phyloP scores from a whole-genome alignment of 2,113 vertebrate genomes.

The Crotalus tigris region DNA sequence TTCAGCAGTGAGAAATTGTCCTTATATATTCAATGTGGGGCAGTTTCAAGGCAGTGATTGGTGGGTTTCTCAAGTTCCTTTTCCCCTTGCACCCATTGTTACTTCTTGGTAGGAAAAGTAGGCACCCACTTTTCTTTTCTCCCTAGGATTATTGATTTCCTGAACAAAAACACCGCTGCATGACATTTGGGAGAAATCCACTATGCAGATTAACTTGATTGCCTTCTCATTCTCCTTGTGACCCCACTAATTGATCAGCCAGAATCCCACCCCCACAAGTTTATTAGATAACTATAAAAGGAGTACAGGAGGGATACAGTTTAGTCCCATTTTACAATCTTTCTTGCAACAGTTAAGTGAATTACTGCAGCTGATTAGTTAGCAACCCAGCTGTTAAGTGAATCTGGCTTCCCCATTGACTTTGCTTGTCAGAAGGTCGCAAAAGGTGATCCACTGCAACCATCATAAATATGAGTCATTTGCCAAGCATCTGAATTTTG shows the following conservation, averaged over 20 bases:
- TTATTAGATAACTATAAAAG: background rate
- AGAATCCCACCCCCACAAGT: background rate
- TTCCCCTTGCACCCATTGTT: background rate
- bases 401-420: too few relatives aligned
- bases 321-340: too few relatives aligned
- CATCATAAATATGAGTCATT: too few relatives aligned
- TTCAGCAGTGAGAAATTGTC: background rate
- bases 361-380: too few relatives aligned
- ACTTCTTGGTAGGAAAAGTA: background rate
- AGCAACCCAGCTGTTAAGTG: too few relatives aligned
- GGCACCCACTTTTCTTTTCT: background rate
- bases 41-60: background rate
- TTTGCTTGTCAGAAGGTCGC: too few relatives aligned
- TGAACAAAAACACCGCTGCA: background rate
- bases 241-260: background rate
- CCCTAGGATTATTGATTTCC: background rate
- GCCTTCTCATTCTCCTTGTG: background rate
- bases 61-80: background rate
- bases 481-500: too few relatives aligned
- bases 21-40: background rate
- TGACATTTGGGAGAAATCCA: background rate
- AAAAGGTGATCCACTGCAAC: too few relatives aligned
- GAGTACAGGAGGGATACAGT: too few relatives aligned
- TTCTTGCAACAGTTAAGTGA: too few relatives aligned
- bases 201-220: background rate